Base-by-base conservation (phyloP, 2,113 vertebrate genomes). In the Gnathonemus longibarbis region DNA sequence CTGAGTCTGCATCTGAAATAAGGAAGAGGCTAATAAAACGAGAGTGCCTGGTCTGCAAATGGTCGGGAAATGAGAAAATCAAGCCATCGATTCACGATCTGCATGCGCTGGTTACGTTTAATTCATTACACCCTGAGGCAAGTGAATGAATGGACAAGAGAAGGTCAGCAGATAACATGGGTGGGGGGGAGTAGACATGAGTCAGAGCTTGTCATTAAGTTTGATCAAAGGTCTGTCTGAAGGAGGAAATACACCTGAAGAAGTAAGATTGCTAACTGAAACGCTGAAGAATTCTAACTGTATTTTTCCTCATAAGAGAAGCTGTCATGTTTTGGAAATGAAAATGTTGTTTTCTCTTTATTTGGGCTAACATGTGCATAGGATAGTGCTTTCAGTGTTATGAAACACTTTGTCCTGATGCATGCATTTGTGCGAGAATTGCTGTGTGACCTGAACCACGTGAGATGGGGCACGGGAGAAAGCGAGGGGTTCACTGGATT, bases 161-260 rank as follows among this genome's bases (percentile, higher is more conserved):
- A 92, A 80, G 45, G 92, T 90, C 0, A 0, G 66, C 93, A 91
- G 92, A 90, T 35, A 70, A 83, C n/a, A 48, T 85, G 86, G 70
- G 86, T 2, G 35, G 2, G 5, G 88, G 92, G 56, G 91, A 89
- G 91, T 42, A 19, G 74, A 19, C n/a, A 35, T 80, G 13, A 80
- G 74, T 19, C 74, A 90, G 74, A 92, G 84, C 58, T 90, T 89
- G 92, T 91, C 91, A 92, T 94, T 91, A 92, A 92, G 90, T 80
- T 89, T 90, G 24, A 88, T 90, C 93, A 94, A 94, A 88, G 58
- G 21, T 80, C 88, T 31, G 62, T 89, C 92, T 91, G 93, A 93
- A 89, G 93, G 93, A 93, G 93, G 93, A 91, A 90, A 93, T 91
- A 90, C 87, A 80, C 48, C 4, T n/a, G 21, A 56, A 88, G 49